Evolutionary conservation across 2,888 invertebrate genomes (phyloP), one percentile per base, ranked within the genome.

Genomic region (Andrena praecox): DNA sequence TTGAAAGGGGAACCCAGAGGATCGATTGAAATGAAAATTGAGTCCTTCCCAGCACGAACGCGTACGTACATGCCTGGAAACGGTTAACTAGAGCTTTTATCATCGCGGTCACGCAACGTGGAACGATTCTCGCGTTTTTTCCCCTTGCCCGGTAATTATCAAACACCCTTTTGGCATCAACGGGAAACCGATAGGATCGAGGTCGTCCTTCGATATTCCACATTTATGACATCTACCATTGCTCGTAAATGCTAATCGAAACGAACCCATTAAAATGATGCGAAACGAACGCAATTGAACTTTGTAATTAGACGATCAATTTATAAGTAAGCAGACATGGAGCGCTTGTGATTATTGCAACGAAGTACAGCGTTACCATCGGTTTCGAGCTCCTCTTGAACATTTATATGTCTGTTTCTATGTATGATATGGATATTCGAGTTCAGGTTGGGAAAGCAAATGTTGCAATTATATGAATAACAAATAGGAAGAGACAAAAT

Each of bases 51-150:
- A 71, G 67, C 66, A n/a, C 54, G 42, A 60, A 76, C 88, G 83
- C 82, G 84, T 85, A 81, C 79, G 82, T 82, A 88, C 89, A 90
- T 86, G 85, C 77, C 81, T 82, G 16, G 56, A 35, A 69, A 68
- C 73, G 84, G 85, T 82, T 88, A 89, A 87, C 87, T 88, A 67
- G n/a, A 74, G 80, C 80, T 82, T 48, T 90, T 89, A 89, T 89
- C 89, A 85, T 80, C 68, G 79, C 70, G 82, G 89, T 90, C 91
- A 91, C 90, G 90, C 89, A 81, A 89, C 82, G 78, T 75, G 73
- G 68, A 63, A 84, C 87, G 82, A 87, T 83, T 83, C 69, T 85
- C 78, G 63, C 33, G 70, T 77, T 79, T 77, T 66, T 56, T 24
- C 48, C 24, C 24, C n/a, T 20, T 8, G 54, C 48, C 59, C 20